phyloP scores from a whole-genome alignment of 2,113 vertebrate species.

The Ranitomeya variabilis region DNA sequence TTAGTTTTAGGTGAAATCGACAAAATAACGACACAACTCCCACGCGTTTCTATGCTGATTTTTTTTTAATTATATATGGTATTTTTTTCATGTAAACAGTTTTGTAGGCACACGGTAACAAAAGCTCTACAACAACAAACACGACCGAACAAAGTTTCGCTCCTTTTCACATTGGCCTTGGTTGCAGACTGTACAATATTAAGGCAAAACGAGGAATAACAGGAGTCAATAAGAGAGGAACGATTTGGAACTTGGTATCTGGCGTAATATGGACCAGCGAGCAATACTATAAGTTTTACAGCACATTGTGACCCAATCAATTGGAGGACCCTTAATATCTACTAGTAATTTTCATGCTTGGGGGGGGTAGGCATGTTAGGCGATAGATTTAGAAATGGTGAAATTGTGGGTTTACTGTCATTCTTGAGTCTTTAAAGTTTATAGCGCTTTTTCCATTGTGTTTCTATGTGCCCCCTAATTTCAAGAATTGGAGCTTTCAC shows the following conservation, averaged over 20 bases:
- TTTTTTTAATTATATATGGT: slow-evolving; percentile 91
- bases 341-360: background rate
- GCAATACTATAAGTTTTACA: background rate
- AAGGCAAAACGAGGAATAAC: slow-evolving; percentile 75
- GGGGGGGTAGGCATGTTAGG: background rate
- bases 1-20: background rate
- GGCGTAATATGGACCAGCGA: background rate
- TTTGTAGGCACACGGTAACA: slow-evolving; percentile 86
- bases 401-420: background rate
- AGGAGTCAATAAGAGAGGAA: slow-evolving; percentile 43
- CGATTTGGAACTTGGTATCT: background rate
- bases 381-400: no score
- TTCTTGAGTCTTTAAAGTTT: background rate
- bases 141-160: slow-evolving; percentile 77
- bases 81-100: slow-evolving; percentile 85
- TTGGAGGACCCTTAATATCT: background rate
- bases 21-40: slow-evolving; percentile 53
- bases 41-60: slow-evolving; percentile 79
- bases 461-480: background rate
- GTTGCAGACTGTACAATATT: slow-evolving; percentile 68
- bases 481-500: background rate
- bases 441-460: background rate
- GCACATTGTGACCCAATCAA: background rate
- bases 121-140: slow-evolving; percentile 86
- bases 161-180: slow-evolving; percentile 72